Percentiles rank a stretch among this genome's conserved stretches.
phyloP scores from a whole-genome alignment of 2,888 invertebrate genomes.

The Tethea ocularis region DNA sequence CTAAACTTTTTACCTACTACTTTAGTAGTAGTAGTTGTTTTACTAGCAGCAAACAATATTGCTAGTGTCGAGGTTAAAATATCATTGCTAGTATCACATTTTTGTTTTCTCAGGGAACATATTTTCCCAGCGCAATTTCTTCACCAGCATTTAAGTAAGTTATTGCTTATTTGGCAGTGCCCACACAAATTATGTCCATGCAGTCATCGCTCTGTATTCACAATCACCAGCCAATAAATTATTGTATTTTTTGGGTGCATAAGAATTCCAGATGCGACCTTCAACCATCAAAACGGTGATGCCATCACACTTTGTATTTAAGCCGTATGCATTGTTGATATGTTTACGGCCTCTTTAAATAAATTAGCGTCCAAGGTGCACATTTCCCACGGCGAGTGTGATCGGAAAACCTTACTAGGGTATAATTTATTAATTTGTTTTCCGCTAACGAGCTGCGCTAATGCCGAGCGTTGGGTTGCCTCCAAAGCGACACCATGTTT shows the following conservation, averaged over 20 bases:
- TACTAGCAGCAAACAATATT: too few species aligned
- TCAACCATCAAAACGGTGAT: constrained; percentile 20
- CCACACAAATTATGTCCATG: background rate
- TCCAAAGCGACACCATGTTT: constrained; percentile 50
- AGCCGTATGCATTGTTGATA: constrained; percentile 29
- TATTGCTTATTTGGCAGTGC: background rate
- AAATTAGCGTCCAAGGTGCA: constrained; percentile 34
- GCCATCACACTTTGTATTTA: constrained; percentile 23
- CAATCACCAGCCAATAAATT: constrained; percentile 10
- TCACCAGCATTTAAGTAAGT: background rate
- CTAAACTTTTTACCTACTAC: too few species aligned
- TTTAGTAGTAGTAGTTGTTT: too few species aligned
- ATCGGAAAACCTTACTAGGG: constrained; percentile 55
- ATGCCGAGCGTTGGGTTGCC: constrained; percentile 55
- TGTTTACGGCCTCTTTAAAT: constrained; percentile 38
- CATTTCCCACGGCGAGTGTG: constrained; percentile 72
- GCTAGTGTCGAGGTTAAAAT: too few species aligned
- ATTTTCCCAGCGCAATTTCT: background rate
- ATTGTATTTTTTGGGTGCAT: constrained; percentile 15
- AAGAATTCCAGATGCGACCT: constrained; percentile 15
- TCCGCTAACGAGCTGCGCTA: constrained; percentile 70
- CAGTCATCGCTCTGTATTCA: constrained; percentile 3
- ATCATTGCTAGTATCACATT: too few species aligned
- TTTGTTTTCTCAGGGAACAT: too few species aligned
- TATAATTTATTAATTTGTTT: constrained; percentile 81